Percentiles rank a stretch among this genome's conserved stretches.
phyloP scores from a whole-genome alignment of 2,888 invertebrate species.

The Glaucopsyche alexis region DNA sequence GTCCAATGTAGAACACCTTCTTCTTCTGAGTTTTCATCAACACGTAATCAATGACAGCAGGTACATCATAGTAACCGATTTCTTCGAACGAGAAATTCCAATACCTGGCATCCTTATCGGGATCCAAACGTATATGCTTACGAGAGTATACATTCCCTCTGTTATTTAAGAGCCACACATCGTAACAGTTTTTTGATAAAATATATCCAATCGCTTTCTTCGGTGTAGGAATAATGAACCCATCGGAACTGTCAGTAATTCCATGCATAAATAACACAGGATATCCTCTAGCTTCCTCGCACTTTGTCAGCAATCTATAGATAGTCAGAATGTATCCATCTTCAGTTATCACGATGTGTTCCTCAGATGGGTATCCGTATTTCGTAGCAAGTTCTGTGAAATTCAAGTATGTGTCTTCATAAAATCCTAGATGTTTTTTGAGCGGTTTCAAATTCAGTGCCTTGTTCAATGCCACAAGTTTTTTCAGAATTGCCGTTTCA shows the following conservation, averaged over 20 bases:
- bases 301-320: slow-evolving; percentile 45
- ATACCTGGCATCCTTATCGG: slow-evolving; percentile 55
- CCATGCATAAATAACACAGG: slow-evolving; percentile 53
- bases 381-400: slow-evolving; percentile 46
- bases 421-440: slow-evolving; percentile 56
- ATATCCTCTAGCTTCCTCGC: slow-evolving; percentile 44
- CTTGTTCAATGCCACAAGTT: slow-evolving; percentile 34
- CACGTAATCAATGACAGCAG: slow-evolving; percentile 74
- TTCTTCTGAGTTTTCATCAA: slow-evolving; percentile 61
- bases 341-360: slow-evolving; percentile 47
- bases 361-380: slow-evolving; percentile 44
- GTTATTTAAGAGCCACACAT: slow-evolving; percentile 59
- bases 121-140: slow-evolving; percentile 65
- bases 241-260: slow-evolving; percentile 49
- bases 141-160: slow-evolving; percentile 82
- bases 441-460: slow-evolving; percentile 54
- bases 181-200: slow-evolving; percentile 74
- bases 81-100: slow-evolving; percentile 84
- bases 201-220: slow-evolving; percentile 45
- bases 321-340: slow-evolving; percentile 47
- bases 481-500: neutral
- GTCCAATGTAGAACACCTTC: slow-evolving; percentile 82
- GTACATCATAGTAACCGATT: slow-evolving; percentile 83
- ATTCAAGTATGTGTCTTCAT: slow-evolving; percentile 59
- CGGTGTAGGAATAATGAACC: slow-evolving; percentile 59